These are phyloP conservation scores for Oncorhynchus nerka DNA, from an alignment of 2,113 vertebrate species.

Conservation along the genomic window DNA sequence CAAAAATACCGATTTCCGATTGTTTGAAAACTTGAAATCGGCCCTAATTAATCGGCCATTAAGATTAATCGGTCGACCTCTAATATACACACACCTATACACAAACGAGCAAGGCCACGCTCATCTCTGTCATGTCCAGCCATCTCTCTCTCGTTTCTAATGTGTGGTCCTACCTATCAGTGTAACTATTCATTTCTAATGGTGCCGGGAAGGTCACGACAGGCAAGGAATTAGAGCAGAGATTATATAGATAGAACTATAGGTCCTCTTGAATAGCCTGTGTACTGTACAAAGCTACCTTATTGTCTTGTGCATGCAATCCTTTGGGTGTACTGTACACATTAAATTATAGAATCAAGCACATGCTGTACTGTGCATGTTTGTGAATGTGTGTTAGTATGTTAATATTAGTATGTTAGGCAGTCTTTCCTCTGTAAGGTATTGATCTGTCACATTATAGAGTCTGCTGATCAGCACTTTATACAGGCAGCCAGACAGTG, in stretches of 20 bases:
- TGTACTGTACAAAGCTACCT: constrained; percentile 36
- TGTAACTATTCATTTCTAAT: constrained; percentile 49
- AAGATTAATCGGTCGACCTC: too few species aligned
- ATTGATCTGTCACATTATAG: constrained; percentile 64
- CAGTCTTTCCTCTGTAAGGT: constrained; percentile 53
- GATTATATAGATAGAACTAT: constrained; percentile 57
- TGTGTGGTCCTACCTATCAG: constrained; percentile 13
- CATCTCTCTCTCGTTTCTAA: constrained; percentile 12
- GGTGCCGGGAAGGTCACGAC: constrained; percentile 56
- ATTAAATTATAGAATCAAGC: constrained; percentile 55
- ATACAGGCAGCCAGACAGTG: constrained; percentile 1
- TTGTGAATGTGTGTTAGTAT: constrained; percentile 50
- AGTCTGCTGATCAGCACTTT: constrained; percentile 64
- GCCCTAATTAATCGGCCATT: too few species aligned
- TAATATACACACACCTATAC: too few species aligned
- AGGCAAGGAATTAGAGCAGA: constrained; percentile 57
- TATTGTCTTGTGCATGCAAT: constrained; percentile 30
- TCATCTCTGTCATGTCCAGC: too few species aligned
- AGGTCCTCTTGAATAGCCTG: too few species aligned
- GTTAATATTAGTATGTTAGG: constrained; percentile 58
- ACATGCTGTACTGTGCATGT: constrained; percentile 1
- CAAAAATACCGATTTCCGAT: too few species aligned
- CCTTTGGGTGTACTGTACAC: constrained; percentile 37
- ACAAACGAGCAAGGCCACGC: too few species aligned
- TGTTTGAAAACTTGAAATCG: too few species aligned